Evolutionary conservation across 2,113 vertebrate species (phyloP).

Genomic region (Orthochromis malagaraziensis): DNA sequence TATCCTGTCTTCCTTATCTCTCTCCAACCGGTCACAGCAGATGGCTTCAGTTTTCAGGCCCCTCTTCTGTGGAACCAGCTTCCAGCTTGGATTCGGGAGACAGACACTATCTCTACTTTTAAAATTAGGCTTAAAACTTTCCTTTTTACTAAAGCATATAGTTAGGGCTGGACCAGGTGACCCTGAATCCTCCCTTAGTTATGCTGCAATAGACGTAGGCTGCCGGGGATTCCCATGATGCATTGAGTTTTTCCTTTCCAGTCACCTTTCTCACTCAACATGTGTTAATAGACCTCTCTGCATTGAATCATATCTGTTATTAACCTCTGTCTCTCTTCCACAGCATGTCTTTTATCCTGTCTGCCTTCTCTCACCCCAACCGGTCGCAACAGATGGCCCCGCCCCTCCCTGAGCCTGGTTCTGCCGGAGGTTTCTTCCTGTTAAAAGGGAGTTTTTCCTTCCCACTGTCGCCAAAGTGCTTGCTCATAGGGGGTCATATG

Average conservation of each 20-base stretch:
- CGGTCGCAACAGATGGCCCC: rapidly evolving
- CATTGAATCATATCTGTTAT: rapidly evolving
- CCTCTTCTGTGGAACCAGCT: neutral
- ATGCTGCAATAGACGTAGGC: rapidly evolving
- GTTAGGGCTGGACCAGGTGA: neutral
- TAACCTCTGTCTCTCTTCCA: neutral
- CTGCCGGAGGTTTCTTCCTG: neutral
- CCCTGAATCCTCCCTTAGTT: neutral
- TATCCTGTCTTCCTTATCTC: neutral
- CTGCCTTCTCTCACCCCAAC: neutral
- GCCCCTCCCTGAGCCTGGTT: too few species aligned
- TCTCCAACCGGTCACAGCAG: neutral
- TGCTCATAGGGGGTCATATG: rapidly evolving
- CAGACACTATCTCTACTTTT: neutral
- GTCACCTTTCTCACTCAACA: rapidly evolving
- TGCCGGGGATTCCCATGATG: rapidly evolving
- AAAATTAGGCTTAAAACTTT: rapidly evolving
- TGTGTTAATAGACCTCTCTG: rapidly evolving
- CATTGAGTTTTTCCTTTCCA: neutral
- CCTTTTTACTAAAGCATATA: neutral
- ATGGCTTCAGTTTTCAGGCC: neutral
- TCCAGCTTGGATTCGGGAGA: rapidly evolving
- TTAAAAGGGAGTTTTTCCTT: rapidly evolving
- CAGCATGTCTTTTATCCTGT: neutral
- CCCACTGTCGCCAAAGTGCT: neutral